Base-by-base conservation (phyloP, 2,113 vertebrate genomes). In the Syngnathus floridae region DNA sequence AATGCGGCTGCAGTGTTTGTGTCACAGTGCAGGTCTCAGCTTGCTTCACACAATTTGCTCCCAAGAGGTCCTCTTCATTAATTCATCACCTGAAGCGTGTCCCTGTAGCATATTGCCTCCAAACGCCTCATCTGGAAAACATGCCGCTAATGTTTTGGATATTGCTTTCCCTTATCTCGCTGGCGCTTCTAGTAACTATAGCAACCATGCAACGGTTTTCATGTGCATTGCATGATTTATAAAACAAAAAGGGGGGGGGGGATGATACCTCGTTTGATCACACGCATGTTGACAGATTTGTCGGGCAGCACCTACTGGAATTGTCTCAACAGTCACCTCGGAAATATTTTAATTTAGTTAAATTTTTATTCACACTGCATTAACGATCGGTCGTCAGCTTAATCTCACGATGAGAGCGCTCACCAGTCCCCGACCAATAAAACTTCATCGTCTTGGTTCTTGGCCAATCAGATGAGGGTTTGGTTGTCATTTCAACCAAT, bases 181-280 rank as follows among this genome's bases (percentile, higher is more conserved):
- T 41, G 40, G 22, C 21, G 49, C 1, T 1, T 36, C 35, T 36
- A 11, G 16, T 37, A 48, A 19, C 55, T 19, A 36, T 36, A 35
- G 55, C 55, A 36, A 57, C 54, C 54, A 7, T 35, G 26, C 26
- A n/a, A 35, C 35, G 7, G 5, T 3, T 1, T 56, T 35, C 10
- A 12, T 12, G 26, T 45, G 43, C 43, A 16, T 45, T 13, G 43
- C 43, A 45, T 4, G 1, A 45, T 45, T 45, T 45, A 45, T 13
- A 54, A 41, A 48, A 62, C 58, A 5, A 52, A 68, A n/a, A 16
- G 36, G 3, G 3, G 26, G 2, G 26, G 26, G 26, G 2, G 26
- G 26, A 48, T 35, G 82, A 65, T 88, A 97, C 95, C 95, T 89
- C 95, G 78, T 79, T 97, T 97, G n/a, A 96, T 89, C 48, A 98